Percentiles rank a stretch among this genome's conserved stretches.
Evolutionary conservation across 2,797 vertebrate species (phyloP).

Genomic region (Thaleichthys pacificus): DNA sequence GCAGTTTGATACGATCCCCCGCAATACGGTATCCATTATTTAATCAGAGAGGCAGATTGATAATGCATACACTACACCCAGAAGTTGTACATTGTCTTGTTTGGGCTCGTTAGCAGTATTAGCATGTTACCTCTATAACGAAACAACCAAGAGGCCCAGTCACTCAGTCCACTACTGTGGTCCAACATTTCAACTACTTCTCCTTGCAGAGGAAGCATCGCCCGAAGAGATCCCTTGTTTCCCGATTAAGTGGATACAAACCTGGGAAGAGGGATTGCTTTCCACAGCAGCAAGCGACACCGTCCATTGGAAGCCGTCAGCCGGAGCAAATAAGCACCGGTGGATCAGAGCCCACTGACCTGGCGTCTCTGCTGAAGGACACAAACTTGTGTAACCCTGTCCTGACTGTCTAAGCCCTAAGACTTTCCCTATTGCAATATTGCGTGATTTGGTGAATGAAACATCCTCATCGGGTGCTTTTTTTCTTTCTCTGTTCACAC

Average conservation of each 20-base stretch:
- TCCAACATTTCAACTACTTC: not conserved
- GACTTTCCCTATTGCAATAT: not conserved
- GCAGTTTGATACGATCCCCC: not conserved
- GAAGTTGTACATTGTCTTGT: not conserved
- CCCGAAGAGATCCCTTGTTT: slow-evolving; percentile 60
- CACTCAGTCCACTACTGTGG: too few species aligned
- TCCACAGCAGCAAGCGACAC: slow-evolving; percentile 5
- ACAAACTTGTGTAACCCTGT: slow-evolving; percentile 25
- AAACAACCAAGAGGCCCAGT: too few species aligned
- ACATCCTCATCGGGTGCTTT: not conserved
- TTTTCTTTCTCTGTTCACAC: not conserved
- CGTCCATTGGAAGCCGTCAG: rapidly evolving
- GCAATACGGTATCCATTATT: not conserved
- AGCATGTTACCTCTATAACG: too few species aligned
- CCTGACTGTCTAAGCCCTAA: not conserved
- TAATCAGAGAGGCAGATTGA: not conserved
- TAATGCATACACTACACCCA: not conserved
- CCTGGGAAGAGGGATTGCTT: slow-evolving; percentile 6
- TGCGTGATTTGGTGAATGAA: not conserved
- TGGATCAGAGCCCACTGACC: slow-evolving; percentile 20
- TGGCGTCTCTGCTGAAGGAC: slow-evolving; percentile 60
- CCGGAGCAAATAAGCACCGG: not conserved
- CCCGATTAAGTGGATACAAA: slow-evolving; percentile 65
- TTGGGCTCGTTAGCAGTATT: too few species aligned
- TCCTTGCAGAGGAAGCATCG: slow-evolving; percentile 44